A percentile compares a stretch with the other conserved stretches of the same genome.
phyloP scores from a whole-genome alignment of 2,113 vertebrate species.

The Megalops atlanticus region DNA sequence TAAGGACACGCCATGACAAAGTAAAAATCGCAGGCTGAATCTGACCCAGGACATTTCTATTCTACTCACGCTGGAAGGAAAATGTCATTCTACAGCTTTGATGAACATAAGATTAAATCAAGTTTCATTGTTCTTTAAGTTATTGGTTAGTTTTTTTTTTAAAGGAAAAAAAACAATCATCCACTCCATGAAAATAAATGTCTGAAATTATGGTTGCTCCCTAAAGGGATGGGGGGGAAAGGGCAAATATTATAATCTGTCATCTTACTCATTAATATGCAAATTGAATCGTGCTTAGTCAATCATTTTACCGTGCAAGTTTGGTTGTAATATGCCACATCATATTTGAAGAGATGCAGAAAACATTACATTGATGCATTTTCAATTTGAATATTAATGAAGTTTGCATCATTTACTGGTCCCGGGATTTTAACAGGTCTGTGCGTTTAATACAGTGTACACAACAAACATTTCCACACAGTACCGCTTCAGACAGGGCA shows the following conservation, averaged over 20 bases:
- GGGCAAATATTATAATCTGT: constrained; percentile 62
- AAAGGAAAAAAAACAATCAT: constrained; percentile 40
- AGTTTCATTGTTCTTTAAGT: constrained; percentile 41
- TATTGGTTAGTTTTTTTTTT: constrained; percentile 36
- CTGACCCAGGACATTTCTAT: constrained; percentile 10
- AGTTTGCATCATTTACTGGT: constrained; percentile 55
- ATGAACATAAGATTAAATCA: constrained; percentile 42
- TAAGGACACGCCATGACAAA: no score
- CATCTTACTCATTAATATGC: constrained; percentile 63
- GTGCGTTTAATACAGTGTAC: constrained; percentile 47
- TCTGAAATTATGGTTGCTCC: constrained; percentile 46
- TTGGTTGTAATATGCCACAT: constrained; percentile 55
- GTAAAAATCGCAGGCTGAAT: not conserved
- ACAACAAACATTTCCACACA: constrained; percentile 43
- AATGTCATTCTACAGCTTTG: constrained; percentile 34
- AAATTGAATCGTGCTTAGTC: constrained; percentile 64
- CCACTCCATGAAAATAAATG: constrained; percentile 47
- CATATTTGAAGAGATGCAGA: constrained; percentile 60
- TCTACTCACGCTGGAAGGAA: constrained; percentile 24
- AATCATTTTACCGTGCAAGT: constrained; percentile 53
- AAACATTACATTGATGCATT: constrained; percentile 62
- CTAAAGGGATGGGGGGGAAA: constrained; percentile 47
- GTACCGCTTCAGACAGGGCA: constrained; percentile 30
- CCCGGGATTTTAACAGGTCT: constrained; percentile 47
- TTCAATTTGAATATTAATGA: constrained; percentile 65